Base-by-base conservation (phyloP, 2,113 vertebrate genomes). In the Rhabdornis inornatus region DNA sequence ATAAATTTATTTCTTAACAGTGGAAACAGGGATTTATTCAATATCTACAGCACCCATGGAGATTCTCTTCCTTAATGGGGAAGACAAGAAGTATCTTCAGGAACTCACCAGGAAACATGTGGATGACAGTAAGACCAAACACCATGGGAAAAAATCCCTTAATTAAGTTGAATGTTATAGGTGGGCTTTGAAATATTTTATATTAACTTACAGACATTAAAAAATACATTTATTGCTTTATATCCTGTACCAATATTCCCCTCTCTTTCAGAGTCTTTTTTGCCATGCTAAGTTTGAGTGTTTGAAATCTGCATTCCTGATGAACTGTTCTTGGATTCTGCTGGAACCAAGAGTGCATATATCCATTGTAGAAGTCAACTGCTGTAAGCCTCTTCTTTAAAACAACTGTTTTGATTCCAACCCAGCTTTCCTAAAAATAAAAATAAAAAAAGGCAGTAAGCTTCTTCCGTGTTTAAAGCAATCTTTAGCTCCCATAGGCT, bases 341-440 rank as follows among this genome's bases (percentile, higher is more conserved):
- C 87, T 97, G 96, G 93, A 98, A 91, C 86, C 96, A 98, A 11
- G 95, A 97, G 69, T 99, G 99, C 90, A 99, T 97, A 91, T 99
- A 99, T 22, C 99, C 99, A 3, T 99, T 99, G 92, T 99, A 99
- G 97, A 99, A 99, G 93, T 99, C 99, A 40, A 97, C 53, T 40
- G 99, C 99, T 10, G 99, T 98, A 39, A 99, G 97, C 37, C 96
- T 97, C 97, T 99, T 99, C 94, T 98, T 99, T 68, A 99, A 95
- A 39, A 98, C 15, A 0, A 99, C 95, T 2, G 97, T 93, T 87
- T 87, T 98, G 92, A 99, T 98, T 52, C 99, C 99, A 77, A 99
- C 98, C 98, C 99, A 99, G 90, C 98, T 98, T 79, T 98, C 98
- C 99, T 99, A 96, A 22, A 97, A 71, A 24, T 6, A 89, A 59